These are phyloP conservation scores for Chlorops oryzae DNA, from an alignment of 1,140 invertebrate species.

Conservation along the genomic window DNA sequence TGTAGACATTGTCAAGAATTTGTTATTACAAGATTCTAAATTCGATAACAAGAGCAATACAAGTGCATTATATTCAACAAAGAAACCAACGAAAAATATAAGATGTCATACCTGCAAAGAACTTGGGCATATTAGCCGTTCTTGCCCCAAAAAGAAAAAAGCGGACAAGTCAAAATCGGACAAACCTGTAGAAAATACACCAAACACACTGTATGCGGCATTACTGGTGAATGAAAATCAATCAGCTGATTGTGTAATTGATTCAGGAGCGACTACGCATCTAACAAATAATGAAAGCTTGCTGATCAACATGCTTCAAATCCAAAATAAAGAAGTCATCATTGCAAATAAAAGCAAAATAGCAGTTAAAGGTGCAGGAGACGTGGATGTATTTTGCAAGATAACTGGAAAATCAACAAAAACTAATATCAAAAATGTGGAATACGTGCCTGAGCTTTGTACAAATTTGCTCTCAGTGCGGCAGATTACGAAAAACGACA, in stretches of 20 bases:
- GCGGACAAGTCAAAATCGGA: too few species aligned
- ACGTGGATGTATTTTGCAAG: neutral
- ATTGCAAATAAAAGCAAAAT: conserved; percentile 11
- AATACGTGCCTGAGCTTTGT: conserved; percentile 6
- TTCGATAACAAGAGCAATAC: conserved; percentile 9
- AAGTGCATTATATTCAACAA: neutral
- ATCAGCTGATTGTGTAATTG: conserved; percentile 1
- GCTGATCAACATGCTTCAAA: neutral
- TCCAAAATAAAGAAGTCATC: conserved; percentile 2
- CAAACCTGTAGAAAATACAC: too few species aligned
- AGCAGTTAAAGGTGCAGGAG: conserved; percentile 4
- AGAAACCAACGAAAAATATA: neutral
- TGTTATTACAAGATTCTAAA: conserved; percentile 34
- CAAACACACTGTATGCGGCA: neutral
- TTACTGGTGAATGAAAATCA: neutral
- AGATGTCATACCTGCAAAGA: conserved; percentile 2
- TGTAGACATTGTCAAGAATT: conserved; percentile 31
- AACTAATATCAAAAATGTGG: conserved; percentile 3
- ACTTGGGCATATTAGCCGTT: too few species aligned
- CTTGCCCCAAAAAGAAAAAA: too few species aligned
- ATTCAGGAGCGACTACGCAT: conserved; percentile 3
- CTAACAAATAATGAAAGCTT: neutral
- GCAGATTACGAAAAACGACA: conserved; percentile 1
- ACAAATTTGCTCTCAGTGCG: conserved; percentile 10
- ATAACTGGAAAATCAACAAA: neutral